Evolutionary conservation across 2,113 vertebrate species (phyloP).

Genomic region (Sterrhoptilus dennistouni): DNA sequence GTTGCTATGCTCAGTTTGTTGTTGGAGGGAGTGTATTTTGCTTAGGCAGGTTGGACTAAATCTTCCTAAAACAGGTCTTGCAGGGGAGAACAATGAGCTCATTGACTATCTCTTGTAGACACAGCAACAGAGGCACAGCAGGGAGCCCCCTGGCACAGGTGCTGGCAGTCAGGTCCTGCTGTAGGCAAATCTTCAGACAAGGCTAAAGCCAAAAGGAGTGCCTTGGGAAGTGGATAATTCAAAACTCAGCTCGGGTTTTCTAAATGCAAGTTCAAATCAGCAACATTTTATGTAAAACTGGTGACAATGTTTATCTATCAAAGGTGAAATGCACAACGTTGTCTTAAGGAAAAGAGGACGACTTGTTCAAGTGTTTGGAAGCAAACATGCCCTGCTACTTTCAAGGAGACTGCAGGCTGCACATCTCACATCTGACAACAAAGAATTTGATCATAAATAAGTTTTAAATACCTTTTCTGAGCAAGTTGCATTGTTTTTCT

Average conservation of each 20-base stretch:
- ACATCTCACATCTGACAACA: background rate
- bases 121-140: background rate
- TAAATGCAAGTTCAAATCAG: background rate
- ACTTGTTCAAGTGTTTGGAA: background rate
- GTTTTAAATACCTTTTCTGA: background rate
- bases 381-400: background rate
- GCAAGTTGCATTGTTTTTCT: background rate
- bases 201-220: background rate
- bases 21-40: background rate
- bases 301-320: background rate
- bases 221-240: background rate
- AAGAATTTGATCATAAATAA: background rate
- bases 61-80: background rate
- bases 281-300: background rate
- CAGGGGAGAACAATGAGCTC: background rate
- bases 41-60: background rate
- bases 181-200: background rate
- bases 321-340: background rate
- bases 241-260: background rate
- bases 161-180: background rate
- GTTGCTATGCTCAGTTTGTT: background rate
- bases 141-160: background rate
- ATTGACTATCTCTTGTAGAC: rapidly evolving
- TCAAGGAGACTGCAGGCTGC: background rate
- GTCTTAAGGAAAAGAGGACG: background rate